phyloP scores from a whole-genome alignment of 1,140 invertebrate genomes.

The Agraylea sexmaculata region DNA sequence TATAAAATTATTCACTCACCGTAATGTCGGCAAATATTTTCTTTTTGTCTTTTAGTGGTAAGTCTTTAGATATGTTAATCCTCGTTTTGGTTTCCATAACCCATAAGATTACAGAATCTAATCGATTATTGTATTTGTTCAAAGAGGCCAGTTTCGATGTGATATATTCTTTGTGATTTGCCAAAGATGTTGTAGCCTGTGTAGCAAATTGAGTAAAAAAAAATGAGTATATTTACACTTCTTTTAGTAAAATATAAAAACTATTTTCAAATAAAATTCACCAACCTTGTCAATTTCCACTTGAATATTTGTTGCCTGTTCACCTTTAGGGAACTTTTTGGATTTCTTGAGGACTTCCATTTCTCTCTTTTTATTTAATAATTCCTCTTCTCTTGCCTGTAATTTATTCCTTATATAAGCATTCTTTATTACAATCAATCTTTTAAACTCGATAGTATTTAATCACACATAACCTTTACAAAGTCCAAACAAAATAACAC shows the following conservation, averaged over 20 bases:
- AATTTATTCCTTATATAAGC: constrained; percentile 1
- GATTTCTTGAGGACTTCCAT: constrained; percentile 42
- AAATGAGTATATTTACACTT: constrained; percentile 5
- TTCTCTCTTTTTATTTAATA: constrained; percentile 41
- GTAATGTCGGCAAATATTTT: constrained; percentile 46
- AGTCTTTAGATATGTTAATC: constrained; percentile 38
- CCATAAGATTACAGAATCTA: constrained; percentile 46
- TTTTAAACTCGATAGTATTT: constrained; percentile 1
- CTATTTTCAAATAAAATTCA: neutral
- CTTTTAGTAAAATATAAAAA: too few relatives aligned
- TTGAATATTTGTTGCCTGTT: constrained; percentile 35
- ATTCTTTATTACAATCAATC: neutral
- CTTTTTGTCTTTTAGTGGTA: constrained; percentile 37
- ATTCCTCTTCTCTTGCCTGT: constrained; percentile 59
- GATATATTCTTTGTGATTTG: constrained; percentile 45
- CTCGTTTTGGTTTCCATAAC: constrained; percentile 40
- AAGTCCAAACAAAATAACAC: neutral
- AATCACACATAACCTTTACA: neutral
- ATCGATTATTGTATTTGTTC: constrained; percentile 43
- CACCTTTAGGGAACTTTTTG: constrained; percentile 29
- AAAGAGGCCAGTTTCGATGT: constrained; percentile 46
- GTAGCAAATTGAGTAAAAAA: constrained; percentile 17
- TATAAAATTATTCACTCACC: constrained; percentile 31
- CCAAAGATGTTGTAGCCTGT: constrained; percentile 36
- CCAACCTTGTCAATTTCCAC: constrained; percentile 42